Evolutionary conservation across 2,888 invertebrate genomes (phyloP).

Genomic region (Homarus gammarus): DNA sequence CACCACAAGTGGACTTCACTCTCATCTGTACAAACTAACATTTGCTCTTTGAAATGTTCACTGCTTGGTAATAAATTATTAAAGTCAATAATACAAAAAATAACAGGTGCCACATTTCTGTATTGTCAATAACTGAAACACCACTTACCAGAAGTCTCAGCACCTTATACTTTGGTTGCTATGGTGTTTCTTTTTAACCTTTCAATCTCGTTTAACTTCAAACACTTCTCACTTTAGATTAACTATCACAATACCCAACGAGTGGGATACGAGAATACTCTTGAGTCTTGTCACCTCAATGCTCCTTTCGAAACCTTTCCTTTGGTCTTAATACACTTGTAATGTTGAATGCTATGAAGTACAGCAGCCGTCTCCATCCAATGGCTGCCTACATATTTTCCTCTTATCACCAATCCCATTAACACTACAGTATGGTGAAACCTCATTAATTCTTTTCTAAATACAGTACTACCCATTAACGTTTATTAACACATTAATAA

Average conservation of each 20-base stretch:
- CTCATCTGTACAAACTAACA: slow-evolving; percentile 2
- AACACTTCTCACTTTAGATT: not conserved
- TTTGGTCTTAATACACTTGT: not conserved
- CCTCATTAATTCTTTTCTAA: slow-evolving; percentile 3
- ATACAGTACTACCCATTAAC: not conserved
- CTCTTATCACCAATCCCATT: not conserved
- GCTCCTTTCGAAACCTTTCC: too few species aligned
- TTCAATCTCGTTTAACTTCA: not conserved
- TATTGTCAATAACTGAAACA: not conserved
- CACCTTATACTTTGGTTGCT: not conserved
- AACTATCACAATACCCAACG: not conserved
- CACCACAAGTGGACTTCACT: not conserved
- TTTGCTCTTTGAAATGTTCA: slow-evolving; percentile 19
- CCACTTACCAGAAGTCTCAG: not conserved
- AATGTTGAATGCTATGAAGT: not conserved
- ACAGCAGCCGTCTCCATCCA: not conserved
- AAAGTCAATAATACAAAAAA: not conserved
- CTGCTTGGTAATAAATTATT: slow-evolving; percentile 6
- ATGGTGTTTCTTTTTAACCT: not conserved
- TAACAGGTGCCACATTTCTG: not conserved
- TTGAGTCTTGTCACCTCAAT: not conserved
- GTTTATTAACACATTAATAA: not conserved
- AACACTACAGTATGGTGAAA: not conserved
- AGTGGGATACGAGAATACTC: not conserved
- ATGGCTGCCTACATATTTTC: not conserved